These are phyloP conservation scores for Amphiprion percula DNA, from an alignment of 2,113 vertebrate species.

Conservation along the genomic window DNA sequence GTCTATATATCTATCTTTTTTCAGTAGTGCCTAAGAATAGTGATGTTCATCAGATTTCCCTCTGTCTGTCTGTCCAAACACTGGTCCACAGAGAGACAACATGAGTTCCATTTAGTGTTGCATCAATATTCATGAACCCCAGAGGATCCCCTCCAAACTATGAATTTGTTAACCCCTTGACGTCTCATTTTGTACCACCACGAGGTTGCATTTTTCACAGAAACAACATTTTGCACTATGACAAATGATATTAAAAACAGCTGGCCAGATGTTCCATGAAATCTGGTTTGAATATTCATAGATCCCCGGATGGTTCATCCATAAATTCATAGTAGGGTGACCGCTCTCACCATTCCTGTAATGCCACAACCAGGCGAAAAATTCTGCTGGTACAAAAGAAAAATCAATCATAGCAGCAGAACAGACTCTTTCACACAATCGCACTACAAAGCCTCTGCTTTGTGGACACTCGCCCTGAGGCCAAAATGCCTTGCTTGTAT, in stretches of 20 bases:
- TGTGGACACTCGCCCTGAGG: neutral
- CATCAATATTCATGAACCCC: neutral
- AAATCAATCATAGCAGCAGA: conserved; percentile 9
- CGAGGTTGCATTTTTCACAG: neutral
- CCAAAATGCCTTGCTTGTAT: neutral
- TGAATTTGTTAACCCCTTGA: conserved; percentile 2
- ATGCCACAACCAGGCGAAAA: neutral
- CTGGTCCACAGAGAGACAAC: neutral
- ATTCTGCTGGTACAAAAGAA: neutral
- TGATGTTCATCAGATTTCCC: no score
- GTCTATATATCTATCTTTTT: neutral
- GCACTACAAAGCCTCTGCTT: neutral
- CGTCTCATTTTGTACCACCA: neutral
- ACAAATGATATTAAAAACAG: neutral
- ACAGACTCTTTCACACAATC: conserved; percentile 1
- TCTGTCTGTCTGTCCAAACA: neutral
- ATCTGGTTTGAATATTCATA: neutral
- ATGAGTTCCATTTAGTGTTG: neutral
- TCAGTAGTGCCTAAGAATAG: neutral
- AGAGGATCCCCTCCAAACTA: neutral
- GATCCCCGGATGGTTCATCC: neutral
- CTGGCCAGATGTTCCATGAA: neutral
- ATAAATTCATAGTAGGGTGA: neutral
- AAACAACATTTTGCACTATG: neutral
- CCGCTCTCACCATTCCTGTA: neutral